Evolutionary conservation across 1,140 invertebrate species (phyloP).

Genomic region (Pseudomyrmex concolor): DNA sequence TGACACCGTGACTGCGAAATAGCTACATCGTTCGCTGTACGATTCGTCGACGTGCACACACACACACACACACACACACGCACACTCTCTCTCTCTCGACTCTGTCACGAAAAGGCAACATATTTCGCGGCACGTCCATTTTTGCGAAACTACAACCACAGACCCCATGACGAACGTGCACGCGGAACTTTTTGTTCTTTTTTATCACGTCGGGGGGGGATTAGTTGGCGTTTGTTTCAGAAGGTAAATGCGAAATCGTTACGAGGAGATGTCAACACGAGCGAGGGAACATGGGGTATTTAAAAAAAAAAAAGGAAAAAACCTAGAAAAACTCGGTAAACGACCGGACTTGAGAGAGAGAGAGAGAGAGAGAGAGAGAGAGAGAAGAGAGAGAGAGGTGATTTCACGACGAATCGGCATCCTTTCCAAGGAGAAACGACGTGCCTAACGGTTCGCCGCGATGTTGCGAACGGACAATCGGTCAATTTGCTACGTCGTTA

Average conservation of each 20-base stretch:
- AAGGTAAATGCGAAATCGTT: not conserved
- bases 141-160: not conserved
- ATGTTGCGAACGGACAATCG: not conserved
- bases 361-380: too few relatives aligned
- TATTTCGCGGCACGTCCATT: constrained; percentile 1
- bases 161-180: not conserved
- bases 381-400: too few relatives aligned
- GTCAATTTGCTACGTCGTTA: not conserved
- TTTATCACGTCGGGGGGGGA: not conserved
- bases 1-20: constrained; percentile 16
- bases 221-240: not conserved
- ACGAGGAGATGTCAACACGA: constrained; percentile 27
- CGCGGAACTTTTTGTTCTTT: not conserved
- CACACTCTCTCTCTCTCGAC: not conserved
- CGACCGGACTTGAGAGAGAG: too few relatives aligned
- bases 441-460: constrained; percentile 1
- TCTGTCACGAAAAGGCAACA: not conserved
- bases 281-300: not conserved
- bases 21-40: not conserved
- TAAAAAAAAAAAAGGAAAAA: too few relatives aligned
- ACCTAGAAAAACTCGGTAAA: too few relatives aligned
- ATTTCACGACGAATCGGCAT: not conserved
- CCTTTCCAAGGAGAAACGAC: not conserved
- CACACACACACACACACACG: not conserved
- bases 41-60: too few relatives aligned